Evolutionary conservation across 2,797 vertebrate genomes (phyloP).

Genomic region (Acanthiza pusilla): DNA sequence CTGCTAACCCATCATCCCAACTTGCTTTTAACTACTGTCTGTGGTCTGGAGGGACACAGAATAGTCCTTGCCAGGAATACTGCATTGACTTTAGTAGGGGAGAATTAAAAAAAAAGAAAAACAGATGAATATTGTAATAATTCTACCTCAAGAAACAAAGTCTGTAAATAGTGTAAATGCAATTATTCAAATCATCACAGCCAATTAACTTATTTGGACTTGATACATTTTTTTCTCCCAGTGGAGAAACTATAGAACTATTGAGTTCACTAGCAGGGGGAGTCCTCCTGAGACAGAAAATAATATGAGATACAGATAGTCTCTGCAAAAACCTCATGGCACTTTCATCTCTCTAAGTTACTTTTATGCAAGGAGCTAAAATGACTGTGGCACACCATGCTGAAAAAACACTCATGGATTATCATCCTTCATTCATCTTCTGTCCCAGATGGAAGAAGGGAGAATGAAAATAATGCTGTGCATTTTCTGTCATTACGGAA

Average conservation of each 20-base stretch:
- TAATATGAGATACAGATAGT: neutral
- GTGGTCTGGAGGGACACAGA: neutral
- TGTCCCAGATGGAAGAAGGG: neutral
- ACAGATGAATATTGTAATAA: neutral
- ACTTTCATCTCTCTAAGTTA: neutral
- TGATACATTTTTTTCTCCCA: neutral
- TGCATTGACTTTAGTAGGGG: neutral
- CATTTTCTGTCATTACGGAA: neutral
- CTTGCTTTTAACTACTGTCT: neutral
- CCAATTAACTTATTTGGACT: neutral
- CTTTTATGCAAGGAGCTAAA: neutral
- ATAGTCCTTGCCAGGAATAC: neutral
- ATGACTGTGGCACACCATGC: neutral
- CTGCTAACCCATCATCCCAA: neutral
- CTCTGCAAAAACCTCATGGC: neutral
- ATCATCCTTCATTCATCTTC: neutral
- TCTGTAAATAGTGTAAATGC: neutral
- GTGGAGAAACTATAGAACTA: neutral
- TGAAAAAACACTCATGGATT: neutral
- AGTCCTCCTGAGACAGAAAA: slow-evolving; percentile 10
- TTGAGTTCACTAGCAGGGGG: neutral
- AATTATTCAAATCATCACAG: neutral
- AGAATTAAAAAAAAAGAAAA: neutral
- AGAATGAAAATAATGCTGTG: neutral
- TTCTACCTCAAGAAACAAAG: neutral